A percentile compares a stretch with the other conserved stretches of the same genome.
phyloP scores from a whole-genome alignment of 2,888 invertebrate genomes.

The Napeogenes inachia region DNA sequence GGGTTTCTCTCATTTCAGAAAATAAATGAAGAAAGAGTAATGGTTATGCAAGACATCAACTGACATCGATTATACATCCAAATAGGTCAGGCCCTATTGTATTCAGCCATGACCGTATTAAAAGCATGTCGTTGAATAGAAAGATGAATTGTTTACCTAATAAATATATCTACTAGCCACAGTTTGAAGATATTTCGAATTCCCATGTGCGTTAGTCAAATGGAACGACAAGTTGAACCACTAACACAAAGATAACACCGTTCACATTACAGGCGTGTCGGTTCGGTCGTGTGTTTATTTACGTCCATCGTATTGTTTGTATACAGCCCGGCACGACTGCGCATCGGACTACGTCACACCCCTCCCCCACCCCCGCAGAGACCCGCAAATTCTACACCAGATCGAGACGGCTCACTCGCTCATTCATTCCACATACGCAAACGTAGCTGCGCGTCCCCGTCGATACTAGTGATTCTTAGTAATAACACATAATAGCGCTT shows the following conservation, averaged over 20 bases:
- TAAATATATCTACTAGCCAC: conserved; percentile 28
- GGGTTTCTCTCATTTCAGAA: too few species aligned
- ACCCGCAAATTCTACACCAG: conserved; percentile 65
- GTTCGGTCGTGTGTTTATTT: conserved; percentile 73
- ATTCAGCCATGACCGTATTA: conserved; percentile 28
- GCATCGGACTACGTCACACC: conserved; percentile 72
- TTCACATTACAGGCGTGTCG: conserved; percentile 56
- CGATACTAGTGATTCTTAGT: conserved; percentile 53
- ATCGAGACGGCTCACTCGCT: conserved; percentile 68
- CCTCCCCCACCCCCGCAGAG: conserved; percentile 57
- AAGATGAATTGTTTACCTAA: conserved; percentile 21
- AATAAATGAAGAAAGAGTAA: too few species aligned
- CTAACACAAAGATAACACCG: conserved; percentile 66
- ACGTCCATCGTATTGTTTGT: conserved; percentile 78
- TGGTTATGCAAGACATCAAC: conserved; percentile 14
- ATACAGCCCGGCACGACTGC: conserved; percentile 77
- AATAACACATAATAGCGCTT: conserved; percentile 39
- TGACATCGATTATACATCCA: conserved; percentile 18
- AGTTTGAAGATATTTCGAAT: conserved; percentile 31
- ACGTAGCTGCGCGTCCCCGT: conserved; percentile 58
- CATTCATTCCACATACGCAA: conserved; percentile 75
- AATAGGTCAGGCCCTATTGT: conserved; percentile 26
- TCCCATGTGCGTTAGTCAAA: conserved; percentile 36
- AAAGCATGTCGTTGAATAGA: conserved; percentile 19
- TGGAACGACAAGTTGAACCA: conserved; percentile 47